Percentiles rank a stretch among this genome's conserved stretches.
These are phyloP conservation scores for Nixonia krombeini DNA, from an alignment of 1,140 invertebrate species.

Conservation along the genomic window DNA sequence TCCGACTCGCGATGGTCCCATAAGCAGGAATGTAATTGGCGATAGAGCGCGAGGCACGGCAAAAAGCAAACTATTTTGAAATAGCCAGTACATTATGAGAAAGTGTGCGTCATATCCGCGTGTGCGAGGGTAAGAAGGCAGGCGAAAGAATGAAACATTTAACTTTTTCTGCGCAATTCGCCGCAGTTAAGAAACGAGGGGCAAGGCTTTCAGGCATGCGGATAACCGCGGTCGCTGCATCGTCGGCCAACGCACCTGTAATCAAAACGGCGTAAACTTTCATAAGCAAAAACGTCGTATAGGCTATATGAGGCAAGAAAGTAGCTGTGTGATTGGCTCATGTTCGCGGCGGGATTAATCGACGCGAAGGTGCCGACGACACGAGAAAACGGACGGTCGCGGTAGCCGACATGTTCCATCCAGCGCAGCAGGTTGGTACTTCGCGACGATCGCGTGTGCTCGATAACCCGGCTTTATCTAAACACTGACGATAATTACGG, in stretches of 20 bases:
- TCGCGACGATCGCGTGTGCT: too few species aligned
- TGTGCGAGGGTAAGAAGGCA: background rate
- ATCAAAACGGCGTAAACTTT: constrained; percentile 53
- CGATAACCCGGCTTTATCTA: too few species aligned
- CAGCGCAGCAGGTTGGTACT: too few species aligned
- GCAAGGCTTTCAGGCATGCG: constrained; percentile 14
- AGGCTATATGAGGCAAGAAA: constrained; percentile 27
- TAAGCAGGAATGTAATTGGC: constrained; percentile 6
- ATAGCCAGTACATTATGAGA: constrained; percentile 8
- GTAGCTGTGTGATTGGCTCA: constrained; percentile 21
- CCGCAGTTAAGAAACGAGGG: constrained; percentile 18
- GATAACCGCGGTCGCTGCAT: background rate
- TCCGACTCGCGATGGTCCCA: too few species aligned
- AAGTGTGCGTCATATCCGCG: constrained; percentile 17
- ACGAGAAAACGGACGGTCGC: background rate
- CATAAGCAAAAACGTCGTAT: constrained; percentile 30
- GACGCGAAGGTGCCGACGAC: constrained; percentile 21
- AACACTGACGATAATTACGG: too few species aligned
- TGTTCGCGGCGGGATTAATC: constrained; percentile 17
- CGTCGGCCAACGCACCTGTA: constrained; percentile 42
- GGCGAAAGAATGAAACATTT: background rate
- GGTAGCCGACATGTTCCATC: too few species aligned
- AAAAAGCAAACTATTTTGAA: constrained; percentile 17
- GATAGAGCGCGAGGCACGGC: background rate
- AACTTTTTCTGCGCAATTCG: constrained; percentile 16